Conservation (phyloP, 2,888 invertebrate species). For the Julus scanicus region DNA sequence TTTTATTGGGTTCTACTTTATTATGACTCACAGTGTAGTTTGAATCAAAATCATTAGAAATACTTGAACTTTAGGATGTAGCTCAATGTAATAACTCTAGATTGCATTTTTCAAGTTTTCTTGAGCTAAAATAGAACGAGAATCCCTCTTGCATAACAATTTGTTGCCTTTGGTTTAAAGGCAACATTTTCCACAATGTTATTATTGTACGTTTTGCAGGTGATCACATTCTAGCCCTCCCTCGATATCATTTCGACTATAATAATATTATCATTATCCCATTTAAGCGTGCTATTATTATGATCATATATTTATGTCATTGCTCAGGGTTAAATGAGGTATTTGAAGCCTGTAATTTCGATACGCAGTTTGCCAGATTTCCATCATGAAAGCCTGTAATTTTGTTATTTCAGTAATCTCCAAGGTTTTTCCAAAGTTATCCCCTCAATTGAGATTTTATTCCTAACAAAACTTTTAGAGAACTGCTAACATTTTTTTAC, state of each 20-base stretch:
- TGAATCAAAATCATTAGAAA: too few species aligned
- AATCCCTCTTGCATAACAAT: background rate
- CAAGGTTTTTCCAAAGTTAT: background rate
- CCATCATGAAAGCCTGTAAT: conserved; percentile 6
- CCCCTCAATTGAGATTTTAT: background rate
- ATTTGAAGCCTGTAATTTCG: conserved; percentile 14
- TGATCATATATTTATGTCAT: conserved; percentile 3
- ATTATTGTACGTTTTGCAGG: background rate
- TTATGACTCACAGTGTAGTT: too few species aligned
- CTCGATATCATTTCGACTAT: background rate
- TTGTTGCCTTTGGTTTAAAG: background rate
- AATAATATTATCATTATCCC: conserved; percentile 32
- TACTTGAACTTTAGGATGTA: too few species aligned
- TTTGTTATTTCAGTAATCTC: background rate
- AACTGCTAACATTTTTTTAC: too few species aligned
- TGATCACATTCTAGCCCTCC: background rate
- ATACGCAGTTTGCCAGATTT: conserved; percentile 1
- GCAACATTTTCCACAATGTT: background rate
- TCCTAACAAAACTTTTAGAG: too few species aligned
- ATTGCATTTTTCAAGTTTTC: too few species aligned
- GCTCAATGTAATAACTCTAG: too few species aligned
- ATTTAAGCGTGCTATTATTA: background rate
- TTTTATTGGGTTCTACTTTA: too few species aligned
- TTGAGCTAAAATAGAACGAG: background rate
- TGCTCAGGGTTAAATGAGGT: background rate